Evolutionary conservation across 2,888 invertebrate species (phyloP).

Genomic region (Sesia apiformis): DNA sequence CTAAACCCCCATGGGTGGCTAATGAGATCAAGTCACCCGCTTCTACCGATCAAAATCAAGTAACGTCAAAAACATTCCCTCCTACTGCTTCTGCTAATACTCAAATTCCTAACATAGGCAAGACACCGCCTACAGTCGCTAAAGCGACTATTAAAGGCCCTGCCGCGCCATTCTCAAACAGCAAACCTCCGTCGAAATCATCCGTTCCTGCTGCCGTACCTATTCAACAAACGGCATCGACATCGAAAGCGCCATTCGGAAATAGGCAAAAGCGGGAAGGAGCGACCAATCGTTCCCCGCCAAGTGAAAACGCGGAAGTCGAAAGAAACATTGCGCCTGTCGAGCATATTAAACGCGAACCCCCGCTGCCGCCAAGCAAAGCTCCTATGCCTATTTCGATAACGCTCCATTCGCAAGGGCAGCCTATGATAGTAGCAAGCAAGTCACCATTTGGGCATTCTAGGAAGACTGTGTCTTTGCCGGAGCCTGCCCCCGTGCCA

Average conservation of each 20-base stretch:
- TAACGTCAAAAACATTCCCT: conserved; percentile 38
- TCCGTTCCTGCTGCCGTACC: conserved; percentile 59
- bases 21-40: conserved; percentile 30
- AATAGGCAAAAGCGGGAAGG: conserved; percentile 64
- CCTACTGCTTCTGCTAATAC: conserved; percentile 26
- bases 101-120: conserved; percentile 31
- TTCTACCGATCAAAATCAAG: conserved; percentile 15
- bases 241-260: conserved; percentile 61
- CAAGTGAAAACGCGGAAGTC: conserved; percentile 39
- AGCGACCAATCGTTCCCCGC: conserved; percentile 48
- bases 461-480: conserved; percentile 37
- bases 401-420: conserved; percentile 54
- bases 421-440: conserved; percentile 63
- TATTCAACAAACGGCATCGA: conserved; percentile 55
- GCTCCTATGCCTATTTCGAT: conserved; percentile 69
- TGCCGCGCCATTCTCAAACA: conserved; percentile 60
- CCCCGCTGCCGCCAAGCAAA: conserved; percentile 58
- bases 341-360: conserved; percentile 50
- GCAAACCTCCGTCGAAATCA: conserved; percentile 56
- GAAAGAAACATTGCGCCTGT: conserved; percentile 25
- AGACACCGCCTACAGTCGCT: conserved; percentile 35
- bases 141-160: conserved; percentile 42
- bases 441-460: conserved; percentile 65
- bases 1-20: conserved; percentile 47
- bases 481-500: conserved; percentile 46